phyloP scores from a whole-genome alignment of 2,888 invertebrate genomes.

The Amphimallon solstitiale region DNA sequence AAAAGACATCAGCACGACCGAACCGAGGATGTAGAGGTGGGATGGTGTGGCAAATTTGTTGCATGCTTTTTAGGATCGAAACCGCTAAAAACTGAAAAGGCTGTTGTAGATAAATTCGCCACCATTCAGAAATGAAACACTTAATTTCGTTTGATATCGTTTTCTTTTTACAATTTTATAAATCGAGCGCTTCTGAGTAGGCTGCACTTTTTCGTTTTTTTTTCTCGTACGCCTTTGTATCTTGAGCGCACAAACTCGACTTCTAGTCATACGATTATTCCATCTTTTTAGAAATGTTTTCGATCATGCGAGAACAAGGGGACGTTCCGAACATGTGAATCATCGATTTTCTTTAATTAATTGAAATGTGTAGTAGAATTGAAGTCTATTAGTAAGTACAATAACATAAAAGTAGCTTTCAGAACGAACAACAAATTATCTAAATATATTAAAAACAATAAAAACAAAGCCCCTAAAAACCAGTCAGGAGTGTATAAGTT shows the following conservation, averaged over 20 bases:
- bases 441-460: too few species aligned
- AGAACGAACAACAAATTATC: too few species aligned
- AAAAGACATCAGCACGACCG: conserved; percentile 83
- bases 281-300: neutral
- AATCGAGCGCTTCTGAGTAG: neutral
- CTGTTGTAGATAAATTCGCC: conserved; percentile 12
- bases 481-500: too few species aligned
- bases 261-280: conserved; percentile 17
- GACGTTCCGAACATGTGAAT: neutral
- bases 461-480: too few species aligned
- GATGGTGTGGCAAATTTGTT: conserved; percentile 64
- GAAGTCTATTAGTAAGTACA: too few species aligned
- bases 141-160: neutral
- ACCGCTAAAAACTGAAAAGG: conserved; percentile 37
- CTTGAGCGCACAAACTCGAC: neutral
- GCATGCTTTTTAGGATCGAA: conserved; percentile 58
- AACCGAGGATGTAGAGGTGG: conserved; percentile 83
- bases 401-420: too few species aligned
- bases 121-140: conserved; percentile 28
- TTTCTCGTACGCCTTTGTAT: neutral
- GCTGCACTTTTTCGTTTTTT: conserved; percentile 8
- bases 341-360: too few species aligned
- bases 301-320: neutral
- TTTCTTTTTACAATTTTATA: too few species aligned
- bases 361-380: too few species aligned